Base-by-base conservation (phyloP, 2,888 invertebrate species). In the Mechanitis mazaeus region DNA sequence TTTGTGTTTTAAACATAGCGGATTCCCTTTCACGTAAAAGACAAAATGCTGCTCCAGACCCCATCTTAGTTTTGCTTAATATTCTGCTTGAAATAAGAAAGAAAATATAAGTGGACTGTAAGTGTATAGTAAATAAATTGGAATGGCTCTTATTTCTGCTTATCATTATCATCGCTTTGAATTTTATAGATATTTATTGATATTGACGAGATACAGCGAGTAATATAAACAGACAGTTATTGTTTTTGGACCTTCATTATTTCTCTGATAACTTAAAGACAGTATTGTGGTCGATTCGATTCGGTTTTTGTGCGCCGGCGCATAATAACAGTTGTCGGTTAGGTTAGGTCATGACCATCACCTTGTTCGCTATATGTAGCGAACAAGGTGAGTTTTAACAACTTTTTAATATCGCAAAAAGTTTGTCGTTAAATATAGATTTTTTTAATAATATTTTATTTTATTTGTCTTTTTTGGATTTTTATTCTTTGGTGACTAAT, bases 221-320 rank as follows among this genome's bases (percentile, higher is more conserved):
- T 63, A 59, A 63, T 59, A 63, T 56, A 63, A 63, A 55, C 20
- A 20, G 56, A 60, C 63, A 61, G 64, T 69, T 72, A 69, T 70
- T 60, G 68, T 71, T 70, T 69, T 68, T 65, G 62, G 61, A 64
- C 58, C 64, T 62, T 64, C 70, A 60, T 45, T 45, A 71, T 75
- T 76, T 74, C 66, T 67, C 70, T 62, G 59, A 59, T 60, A 54
- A 64, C 72, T 72, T 71, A 50, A 50, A 71, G 68, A 70, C 69
- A 72, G 73, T 76, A 76, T 85, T 85, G 81, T 84, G 78, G 68
- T 70, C 75, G 76, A 87, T 89, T 87, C 76, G 87, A 75, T 74
- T 80, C 75, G 84, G 79, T 85, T 88, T 85, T 88, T 87, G 79
- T 86, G 73, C 68, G 69, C 67, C 68, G 64, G 69, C 71, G 71